Evolutionary conservation across 64 coral and sea anemone species (phyloP).

Genomic region (Dendrophyllia cribrosa): DNA sequence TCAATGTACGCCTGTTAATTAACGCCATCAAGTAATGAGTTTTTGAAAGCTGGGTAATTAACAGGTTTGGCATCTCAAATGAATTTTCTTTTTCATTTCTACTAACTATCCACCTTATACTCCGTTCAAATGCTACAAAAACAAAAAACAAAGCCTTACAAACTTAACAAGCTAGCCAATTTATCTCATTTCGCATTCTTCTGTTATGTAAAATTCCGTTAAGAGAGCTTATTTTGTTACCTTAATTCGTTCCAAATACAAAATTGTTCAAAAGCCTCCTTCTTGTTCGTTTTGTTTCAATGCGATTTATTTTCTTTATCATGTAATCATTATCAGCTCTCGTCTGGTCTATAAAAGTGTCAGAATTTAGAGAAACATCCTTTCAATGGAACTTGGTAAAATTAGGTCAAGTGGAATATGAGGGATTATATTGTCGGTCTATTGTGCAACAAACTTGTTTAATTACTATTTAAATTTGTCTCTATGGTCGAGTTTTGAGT

Average conservation of each 20-base stretch:
- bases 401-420: constrained; percentile 20
- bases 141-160: background rate
- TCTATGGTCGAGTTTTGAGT: background rate
- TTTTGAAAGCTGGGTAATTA: background rate
- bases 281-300: background rate
- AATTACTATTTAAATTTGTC: constrained; percentile 20
- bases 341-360: background rate
- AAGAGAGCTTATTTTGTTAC: constrained; percentile 8
- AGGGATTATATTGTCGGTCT: constrained; percentile 7
- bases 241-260: background rate
- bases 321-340: background rate
- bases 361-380: background rate
- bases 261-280: background rate
- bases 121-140: background rate
- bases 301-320: background rate
- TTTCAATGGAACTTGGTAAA: background rate
- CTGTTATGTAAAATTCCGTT: constrained; percentile 32
- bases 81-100: constrained; percentile 28
- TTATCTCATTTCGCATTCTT: constrained; percentile 12
- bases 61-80: background rate
- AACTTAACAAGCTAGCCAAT: background rate
- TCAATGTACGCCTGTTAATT: background rate
- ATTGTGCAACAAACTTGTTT: constrained; percentile 26
- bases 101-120: background rate
- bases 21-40: background rate